phyloP scores from a whole-genome alignment of 2,797 vertebrate species.

The Spinus pinus region DNA sequence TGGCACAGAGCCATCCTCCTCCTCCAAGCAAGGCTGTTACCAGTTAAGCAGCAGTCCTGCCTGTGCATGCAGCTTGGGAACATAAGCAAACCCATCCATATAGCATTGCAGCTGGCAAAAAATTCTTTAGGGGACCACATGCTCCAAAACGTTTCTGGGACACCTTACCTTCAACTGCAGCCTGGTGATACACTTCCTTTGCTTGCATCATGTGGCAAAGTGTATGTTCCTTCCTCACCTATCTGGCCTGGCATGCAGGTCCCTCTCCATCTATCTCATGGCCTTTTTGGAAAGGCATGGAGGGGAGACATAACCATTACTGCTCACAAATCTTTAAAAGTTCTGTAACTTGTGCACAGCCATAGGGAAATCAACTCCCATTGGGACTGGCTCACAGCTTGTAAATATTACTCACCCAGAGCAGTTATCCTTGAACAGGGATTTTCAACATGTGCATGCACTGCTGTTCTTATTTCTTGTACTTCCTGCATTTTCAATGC shows the following conservation, averaged over 20 bases:
- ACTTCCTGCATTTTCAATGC: background rate
- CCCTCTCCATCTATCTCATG: background rate
- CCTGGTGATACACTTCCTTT: background rate
- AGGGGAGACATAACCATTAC: background rate
- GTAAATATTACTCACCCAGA: background rate
- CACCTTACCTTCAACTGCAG: background rate
- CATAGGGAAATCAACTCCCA: background rate
- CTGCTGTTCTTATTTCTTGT: background rate
- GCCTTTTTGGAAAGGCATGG: fast-evolving
- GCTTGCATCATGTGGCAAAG: fast-evolving
- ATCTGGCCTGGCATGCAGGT: background rate
- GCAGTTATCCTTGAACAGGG: background rate
- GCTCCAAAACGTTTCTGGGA: background rate
- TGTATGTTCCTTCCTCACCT: fast-evolving
- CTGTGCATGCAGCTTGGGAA: background rate
- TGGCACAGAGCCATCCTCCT: background rate
- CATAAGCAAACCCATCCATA: background rate
- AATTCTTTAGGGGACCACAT: background rate
- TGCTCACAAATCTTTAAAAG: fast-evolving
- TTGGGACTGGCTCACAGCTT: background rate
- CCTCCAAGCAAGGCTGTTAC: background rate
- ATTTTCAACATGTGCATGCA: background rate
- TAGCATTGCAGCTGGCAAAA: background rate
- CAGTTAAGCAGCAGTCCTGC: background rate
- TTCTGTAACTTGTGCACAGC: background rate